phyloP scores from a whole-genome alignment of 2,888 invertebrate species.

The Chloroclysta siterata region DNA sequence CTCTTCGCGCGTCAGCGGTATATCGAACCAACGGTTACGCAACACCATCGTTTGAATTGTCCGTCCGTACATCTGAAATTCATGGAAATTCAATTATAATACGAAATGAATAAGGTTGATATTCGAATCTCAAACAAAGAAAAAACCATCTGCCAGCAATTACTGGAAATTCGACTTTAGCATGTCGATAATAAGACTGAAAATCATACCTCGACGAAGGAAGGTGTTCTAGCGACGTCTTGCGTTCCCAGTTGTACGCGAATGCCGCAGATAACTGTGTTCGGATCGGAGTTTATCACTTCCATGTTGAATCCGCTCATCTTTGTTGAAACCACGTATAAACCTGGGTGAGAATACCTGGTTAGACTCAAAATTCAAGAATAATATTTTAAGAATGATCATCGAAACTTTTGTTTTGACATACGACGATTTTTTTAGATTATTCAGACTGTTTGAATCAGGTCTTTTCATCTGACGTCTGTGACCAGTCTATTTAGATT shows the following conservation, averaged over 20 bases:
- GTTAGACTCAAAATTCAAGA: no score
- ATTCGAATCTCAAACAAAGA: background rate
- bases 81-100: background rate
- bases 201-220: conserved; percentile 87
- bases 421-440: no score
- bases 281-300: conserved; percentile 93
- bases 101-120: background rate
- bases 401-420: no score
- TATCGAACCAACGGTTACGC: conserved; percentile 96
- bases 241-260: conserved; percentile 94
- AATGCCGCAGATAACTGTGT: conserved; percentile 95
- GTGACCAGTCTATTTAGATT: no score
- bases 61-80: conserved; percentile 87
- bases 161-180: background rate
- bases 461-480: no score
- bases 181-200: background rate
- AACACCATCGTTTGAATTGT: conserved; percentile 89
- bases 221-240: conserved; percentile 90
- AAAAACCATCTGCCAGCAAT: background rate
- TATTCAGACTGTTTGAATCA: no score
- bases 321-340: conserved; percentile 97
- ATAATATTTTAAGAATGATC: no score
- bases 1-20: conserved; percentile 97
- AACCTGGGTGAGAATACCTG: conserved; percentile 78
- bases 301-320: conserved; percentile 95